phyloP scores from a whole-genome alignment of 1,140 invertebrate species.

The Armadillidium nasatum region DNA sequence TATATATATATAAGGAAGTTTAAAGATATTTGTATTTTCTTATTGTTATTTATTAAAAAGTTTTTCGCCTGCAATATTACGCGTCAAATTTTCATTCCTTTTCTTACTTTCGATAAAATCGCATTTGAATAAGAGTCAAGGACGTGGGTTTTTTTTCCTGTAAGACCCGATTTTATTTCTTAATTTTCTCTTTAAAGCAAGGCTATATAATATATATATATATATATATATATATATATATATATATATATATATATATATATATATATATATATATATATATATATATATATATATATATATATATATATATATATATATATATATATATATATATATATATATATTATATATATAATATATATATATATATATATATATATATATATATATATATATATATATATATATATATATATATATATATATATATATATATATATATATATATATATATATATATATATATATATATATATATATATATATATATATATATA shows the following conservation, averaged over 20 bases:
- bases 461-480: not conserved
- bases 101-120: too few species aligned
- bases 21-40: conserved; percentile 4
- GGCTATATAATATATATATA: too few species aligned
- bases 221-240: conserved; percentile 22
- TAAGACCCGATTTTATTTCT: too few species aligned
- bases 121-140: too few species aligned
- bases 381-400: conserved; percentile 16
- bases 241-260: conserved; percentile 12
- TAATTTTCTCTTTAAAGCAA: too few species aligned
- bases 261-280: not conserved
- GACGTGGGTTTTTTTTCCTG: too few species aligned
- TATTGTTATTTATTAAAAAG: conserved; percentile 1
- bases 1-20: not conserved
- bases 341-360: not conserved
- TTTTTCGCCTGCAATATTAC: not conserved
- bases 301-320: not conserved
- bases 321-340: not conserved
- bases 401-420: conserved; percentile 19
- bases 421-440: not conserved
- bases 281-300: not conserved
- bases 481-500: conserved; percentile 5
- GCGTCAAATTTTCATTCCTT: too few species aligned
- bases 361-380: conserved; percentile 12
- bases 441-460: not conserved